Conservation (phyloP, 2,888 invertebrate genomes). For the Escarpia spicata region DNA sequence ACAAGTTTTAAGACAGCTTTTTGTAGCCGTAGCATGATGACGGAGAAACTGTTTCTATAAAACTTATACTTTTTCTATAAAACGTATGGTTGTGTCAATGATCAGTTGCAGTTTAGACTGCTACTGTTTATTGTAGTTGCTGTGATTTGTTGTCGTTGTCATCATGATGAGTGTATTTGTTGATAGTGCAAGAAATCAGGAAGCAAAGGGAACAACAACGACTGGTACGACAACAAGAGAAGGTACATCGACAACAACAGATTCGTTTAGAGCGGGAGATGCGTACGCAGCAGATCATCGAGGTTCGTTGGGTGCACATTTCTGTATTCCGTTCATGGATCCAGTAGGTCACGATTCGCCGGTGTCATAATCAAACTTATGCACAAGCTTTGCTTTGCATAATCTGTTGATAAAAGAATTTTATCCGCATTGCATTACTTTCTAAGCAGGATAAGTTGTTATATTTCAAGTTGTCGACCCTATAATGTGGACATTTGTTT, state of each 20-base stretch:
- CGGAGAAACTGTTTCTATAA: neutral
- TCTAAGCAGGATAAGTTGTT: no score
- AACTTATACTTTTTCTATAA: neutral
- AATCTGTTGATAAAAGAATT: no score
- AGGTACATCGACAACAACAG: constrained; percentile 84
- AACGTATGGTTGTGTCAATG: neutral
- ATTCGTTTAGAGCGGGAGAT: constrained; percentile 81
- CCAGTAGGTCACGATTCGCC: no score
- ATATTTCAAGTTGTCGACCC: no score
- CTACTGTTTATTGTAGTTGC: constrained; percentile 22
- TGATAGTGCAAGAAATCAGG: constrained; percentile 57
- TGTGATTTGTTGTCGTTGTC: neutral
- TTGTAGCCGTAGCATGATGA: neutral
- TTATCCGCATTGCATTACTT: no score
- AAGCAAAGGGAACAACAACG: constrained; percentile 61
- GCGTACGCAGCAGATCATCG: constrained; percentile 85
- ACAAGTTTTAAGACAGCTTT: no score
- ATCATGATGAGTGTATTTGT: constrained; percentile 22
- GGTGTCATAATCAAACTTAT: no score
- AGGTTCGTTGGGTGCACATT: constrained; percentile 72
- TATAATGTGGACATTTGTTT: no score
- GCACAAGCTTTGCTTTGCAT: no score
- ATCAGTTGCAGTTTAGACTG: neutral
- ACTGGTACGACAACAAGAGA: constrained; percentile 63
- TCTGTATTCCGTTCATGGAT: neutral